A percentile compares a stretch with the other conserved stretches of the same genome.
phyloP scores from a whole-genome alignment of 2,113 vertebrate genomes.

The Sorex araneus region DNA sequence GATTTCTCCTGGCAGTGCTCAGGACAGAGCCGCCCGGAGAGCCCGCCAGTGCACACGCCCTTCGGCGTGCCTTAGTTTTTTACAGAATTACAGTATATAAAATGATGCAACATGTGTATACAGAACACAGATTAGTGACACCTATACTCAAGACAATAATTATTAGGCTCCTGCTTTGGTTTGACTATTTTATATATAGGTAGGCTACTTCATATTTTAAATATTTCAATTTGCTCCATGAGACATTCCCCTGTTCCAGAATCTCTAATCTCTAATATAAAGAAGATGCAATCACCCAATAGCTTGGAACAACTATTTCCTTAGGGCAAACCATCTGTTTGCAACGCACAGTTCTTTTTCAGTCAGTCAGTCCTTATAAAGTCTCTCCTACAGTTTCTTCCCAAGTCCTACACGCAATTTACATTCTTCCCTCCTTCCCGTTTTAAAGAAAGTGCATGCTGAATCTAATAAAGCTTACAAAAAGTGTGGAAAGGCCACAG shows the following conservation, averaged over 20 bases:
- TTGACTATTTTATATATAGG: slow-evolving; percentile 33
- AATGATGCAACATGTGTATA: not conserved
- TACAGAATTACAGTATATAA: no score
- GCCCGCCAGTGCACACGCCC: no score
- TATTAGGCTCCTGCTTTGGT: not conserved
- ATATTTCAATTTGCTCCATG: slow-evolving; percentile 29
- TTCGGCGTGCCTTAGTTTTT: no score
- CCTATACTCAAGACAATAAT: slow-evolving; percentile 28
- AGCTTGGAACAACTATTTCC: slow-evolving; percentile 44
- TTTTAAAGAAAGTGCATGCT: slow-evolving; percentile 1
- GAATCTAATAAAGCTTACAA: slow-evolving; percentile 52
- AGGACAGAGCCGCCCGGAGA: no score
- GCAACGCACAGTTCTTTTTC: slow-evolving; percentile 27
- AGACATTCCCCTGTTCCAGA: slow-evolving; percentile 10
- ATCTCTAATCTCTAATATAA: slow-evolving; percentile 44
- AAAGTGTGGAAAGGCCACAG: slow-evolving; percentile 2
- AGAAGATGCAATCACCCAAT: slow-evolving; percentile 50
- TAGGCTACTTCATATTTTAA: not conserved
- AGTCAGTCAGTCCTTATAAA: not conserved
- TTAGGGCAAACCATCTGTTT: slow-evolving; percentile 53
- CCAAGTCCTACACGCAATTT: slow-evolving; percentile 36
- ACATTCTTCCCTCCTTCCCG: slow-evolving; percentile 20
- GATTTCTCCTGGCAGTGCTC: no score
- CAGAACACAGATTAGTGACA: not conserved
- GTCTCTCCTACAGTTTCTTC: slow-evolving; percentile 15